Conservation (phyloP, 2,888 invertebrate genomes). For the Andrena dorsata region DNA sequence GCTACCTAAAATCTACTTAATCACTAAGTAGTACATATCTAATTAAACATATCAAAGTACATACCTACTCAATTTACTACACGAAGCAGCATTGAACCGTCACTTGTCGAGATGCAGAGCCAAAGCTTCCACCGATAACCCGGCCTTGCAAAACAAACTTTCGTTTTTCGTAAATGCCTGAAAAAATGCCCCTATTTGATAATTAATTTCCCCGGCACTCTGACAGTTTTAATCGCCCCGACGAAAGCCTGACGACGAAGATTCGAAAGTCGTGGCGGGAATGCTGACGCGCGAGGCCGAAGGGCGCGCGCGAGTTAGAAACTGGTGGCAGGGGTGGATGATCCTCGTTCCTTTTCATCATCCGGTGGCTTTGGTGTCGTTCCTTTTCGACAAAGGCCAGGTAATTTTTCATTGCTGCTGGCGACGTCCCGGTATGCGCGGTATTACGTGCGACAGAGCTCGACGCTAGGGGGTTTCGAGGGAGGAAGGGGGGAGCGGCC, state of each 20-base stretch:
- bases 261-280: slow-evolving; percentile 41
- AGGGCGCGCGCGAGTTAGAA: slow-evolving; percentile 9
- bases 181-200: background rate
- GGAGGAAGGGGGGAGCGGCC: background rate
- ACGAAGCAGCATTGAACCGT: too few relatives aligned
- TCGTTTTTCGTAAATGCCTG: too few relatives aligned
- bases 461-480: background rate
- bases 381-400: slow-evolving; percentile 65
- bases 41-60: too few relatives aligned
- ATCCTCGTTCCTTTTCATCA: slow-evolving; percentile 66
- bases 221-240: slow-evolving; percentile 2
- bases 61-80: too few relatives aligned
- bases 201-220: background rate
- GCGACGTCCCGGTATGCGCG: slow-evolving; percentile 65
- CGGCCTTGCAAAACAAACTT: too few relatives aligned
- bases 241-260: slow-evolving; percentile 4
- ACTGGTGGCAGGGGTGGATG: slow-evolving; percentile 25
- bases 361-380: slow-evolving; percentile 55
- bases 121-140: too few relatives aligned
- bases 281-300: slow-evolving; percentile 37
- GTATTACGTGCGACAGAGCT: slow-evolving; percentile 47
- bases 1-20: too few relatives aligned
- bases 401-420: slow-evolving; percentile 69
- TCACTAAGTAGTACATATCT: too few relatives aligned
- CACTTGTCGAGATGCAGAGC: too few relatives aligned